A percentile compares a stretch with the other conserved stretches of the same genome.
phyloP scores from a whole-genome alignment of 2,888 invertebrate species.

The Zootermopsis nevadensis region DNA sequence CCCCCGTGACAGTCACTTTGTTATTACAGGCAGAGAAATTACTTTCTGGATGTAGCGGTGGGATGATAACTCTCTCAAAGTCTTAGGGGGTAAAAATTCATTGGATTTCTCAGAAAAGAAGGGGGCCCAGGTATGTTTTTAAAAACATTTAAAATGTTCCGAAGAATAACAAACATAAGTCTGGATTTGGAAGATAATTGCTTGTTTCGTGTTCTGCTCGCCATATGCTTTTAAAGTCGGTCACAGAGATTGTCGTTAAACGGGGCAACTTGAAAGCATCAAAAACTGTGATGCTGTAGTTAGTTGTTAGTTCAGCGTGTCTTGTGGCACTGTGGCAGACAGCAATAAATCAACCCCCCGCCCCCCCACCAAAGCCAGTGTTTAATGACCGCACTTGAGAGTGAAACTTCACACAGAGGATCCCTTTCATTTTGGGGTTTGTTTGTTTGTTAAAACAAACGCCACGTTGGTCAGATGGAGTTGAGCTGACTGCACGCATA shows the following conservation, averaged over 20 bases:
- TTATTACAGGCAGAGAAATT: constrained; percentile 39
- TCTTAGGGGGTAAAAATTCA: constrained; percentile 34
- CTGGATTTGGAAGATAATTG: constrained; percentile 36
- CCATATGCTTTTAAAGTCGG: constrained; percentile 34
- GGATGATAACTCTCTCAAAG: constrained; percentile 18
- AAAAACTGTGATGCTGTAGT: constrained; percentile 28
- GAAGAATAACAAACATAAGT: constrained; percentile 51
- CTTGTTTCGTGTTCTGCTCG: constrained; percentile 29
- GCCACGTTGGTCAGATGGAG: constrained; percentile 27
- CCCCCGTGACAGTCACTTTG: constrained; percentile 40
- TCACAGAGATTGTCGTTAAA: constrained; percentile 34
- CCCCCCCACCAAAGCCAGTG: constrained; percentile 15
- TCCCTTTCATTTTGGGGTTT: constrained; percentile 39
- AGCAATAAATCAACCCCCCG: constrained; percentile 41
- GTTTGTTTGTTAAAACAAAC: constrained; percentile 30
- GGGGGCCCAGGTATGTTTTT: constrained; percentile 46
- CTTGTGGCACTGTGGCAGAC: constrained; percentile 32
- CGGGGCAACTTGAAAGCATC: constrained; percentile 30
- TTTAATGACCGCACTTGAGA: constrained; percentile 50
- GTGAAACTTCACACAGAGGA: constrained; percentile 45
- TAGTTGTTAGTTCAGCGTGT: constrained; percentile 40
- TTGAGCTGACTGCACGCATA: background rate
- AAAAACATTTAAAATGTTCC: constrained; percentile 52
- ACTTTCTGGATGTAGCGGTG: constrained; percentile 32
- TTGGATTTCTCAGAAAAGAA: constrained; percentile 45